Base-by-base conservation (phyloP, 2,888 invertebrate species). In the Agrenia bidenticulata region DNA sequence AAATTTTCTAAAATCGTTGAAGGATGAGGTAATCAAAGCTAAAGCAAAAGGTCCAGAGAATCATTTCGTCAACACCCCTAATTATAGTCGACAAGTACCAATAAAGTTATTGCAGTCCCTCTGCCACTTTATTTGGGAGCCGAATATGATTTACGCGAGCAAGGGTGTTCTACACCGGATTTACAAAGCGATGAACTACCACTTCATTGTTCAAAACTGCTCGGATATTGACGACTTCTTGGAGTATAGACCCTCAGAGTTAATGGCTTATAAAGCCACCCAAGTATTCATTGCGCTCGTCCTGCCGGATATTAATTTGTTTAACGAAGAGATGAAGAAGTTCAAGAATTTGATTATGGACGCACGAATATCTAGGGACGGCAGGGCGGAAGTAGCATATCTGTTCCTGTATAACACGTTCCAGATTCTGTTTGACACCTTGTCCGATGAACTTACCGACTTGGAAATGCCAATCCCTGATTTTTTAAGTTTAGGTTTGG, bases 221-320 rank as follows among this genome's bases (percentile, higher is more conserved):
- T 32, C 61, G 0, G 68, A 71, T 51, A 39, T 64, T 13, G 51
- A 64, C 0, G 63, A 71, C 32, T 27, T 56, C 21, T 23, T 68
- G 61, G 49, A 61, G 17, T 69, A 64, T 50, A 61, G 61, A 56
- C 67, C 67, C 0, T 53, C 54, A 2, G 69, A 69, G 58, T 39
- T 57, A 1, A 21, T 73, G 11, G 67, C 71, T 13, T 39, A 62
- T 5, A 73, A 69, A 57, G 63, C 59, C 15, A 62, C 50, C 13
- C 69, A 67, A 61, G 17, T 73, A 4, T 53, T 67, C 2, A 26
- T 59, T 13, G 42, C 54, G 9, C 61, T 73, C 7, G 63, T 60
- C 1, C 27, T 67, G 19, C 54, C 62, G 7, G 56, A 67, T n/a
- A 50, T 61, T 1, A 23, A 21, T 21, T 1, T 53, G 1, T 66